These are phyloP conservation scores for Helicolenus hilgendorfi DNA, from an alignment of 2,797 vertebrate species.

Conservation along the genomic window DNA sequence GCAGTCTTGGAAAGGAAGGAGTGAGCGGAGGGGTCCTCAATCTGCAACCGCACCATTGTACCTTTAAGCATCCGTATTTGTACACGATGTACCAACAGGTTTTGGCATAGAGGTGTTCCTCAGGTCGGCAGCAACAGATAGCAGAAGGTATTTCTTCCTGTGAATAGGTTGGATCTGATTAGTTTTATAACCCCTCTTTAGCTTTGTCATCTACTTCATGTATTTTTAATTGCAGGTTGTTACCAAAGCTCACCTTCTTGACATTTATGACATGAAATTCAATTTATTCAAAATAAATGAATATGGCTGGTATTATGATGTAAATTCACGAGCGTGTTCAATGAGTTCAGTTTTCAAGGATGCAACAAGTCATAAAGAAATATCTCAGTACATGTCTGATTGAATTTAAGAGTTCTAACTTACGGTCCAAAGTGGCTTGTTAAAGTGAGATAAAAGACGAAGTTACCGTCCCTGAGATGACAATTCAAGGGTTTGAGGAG, in stretches of 20 bases:
- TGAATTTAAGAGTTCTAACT: neutral
- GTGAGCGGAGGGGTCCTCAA: no score
- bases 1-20: no score
- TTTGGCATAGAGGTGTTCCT: neutral
- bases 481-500: neutral
- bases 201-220: neutral
- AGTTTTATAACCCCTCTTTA: neutral
- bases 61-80: neutral
- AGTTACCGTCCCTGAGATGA: neutral
- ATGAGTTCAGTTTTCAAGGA: neutral
- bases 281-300: neutral
- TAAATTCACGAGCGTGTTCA: neutral
- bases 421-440: neutral
- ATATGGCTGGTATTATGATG: neutral
- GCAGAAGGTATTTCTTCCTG: neutral
- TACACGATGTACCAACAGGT: neutral
- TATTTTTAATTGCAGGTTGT: slow-evolving; percentile 4
- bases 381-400: neutral
- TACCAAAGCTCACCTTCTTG: neutral
- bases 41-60: no score
- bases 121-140: neutral
- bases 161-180: neutral
- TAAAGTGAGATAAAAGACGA: neutral
- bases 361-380: neutral
- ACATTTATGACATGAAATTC: neutral